Evolutionary conservation across 2,797 vertebrate genomes (phyloP), one percentile per base, ranked within the genome.

Genomic region (Melanotaenia pygmaea): DNA sequence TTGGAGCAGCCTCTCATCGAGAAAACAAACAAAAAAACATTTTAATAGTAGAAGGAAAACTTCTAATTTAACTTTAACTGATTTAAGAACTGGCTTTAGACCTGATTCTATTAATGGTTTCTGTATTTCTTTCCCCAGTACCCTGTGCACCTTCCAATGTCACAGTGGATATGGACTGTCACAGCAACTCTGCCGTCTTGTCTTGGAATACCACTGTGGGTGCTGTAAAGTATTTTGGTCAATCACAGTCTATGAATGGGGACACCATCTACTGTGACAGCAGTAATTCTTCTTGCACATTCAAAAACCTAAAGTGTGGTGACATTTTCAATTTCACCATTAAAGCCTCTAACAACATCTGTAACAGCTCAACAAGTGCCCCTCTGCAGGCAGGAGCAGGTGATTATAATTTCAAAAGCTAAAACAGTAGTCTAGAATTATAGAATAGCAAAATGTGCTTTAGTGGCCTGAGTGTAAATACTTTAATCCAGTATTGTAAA

Each of bases 271-370:
- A 64, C 72, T 96, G 94, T 37, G 11, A 85, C 50, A 91, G 82
- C 67, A 62, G 43, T 1, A 40, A 0, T 54, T 47, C 84, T 18
- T 86, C 53, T 69, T 96, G 95, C 82, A 86, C 58, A 59, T 80
- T 95, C 5, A 5, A 66, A 5, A 83, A 79, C 16, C 84, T 96
- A 51, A 43, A 79, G 26, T 96, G 95, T 28, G 95, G 95, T 0
- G 3, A 26, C 10, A 24, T 76, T n/a, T 95, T 95, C 82, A 93
- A 93, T 74, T 95, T 95, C 82, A 91, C 89, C 0, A 91, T 95
- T 2, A 77, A 86, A 67, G 91, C 94, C 14, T 92, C 86, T 4
- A 72, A 95, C 1, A 63, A 83, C 26, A 7, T 72, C 45, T 96
- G 95, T 81, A 95, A 94, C 85, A 94, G 93, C 79, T 92, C 94